Percentiles rank a stretch among this genome's conserved stretches.
phyloP scores from a whole-genome alignment of 2,888 invertebrate genomes.

The Micropterix aruncella region DNA sequence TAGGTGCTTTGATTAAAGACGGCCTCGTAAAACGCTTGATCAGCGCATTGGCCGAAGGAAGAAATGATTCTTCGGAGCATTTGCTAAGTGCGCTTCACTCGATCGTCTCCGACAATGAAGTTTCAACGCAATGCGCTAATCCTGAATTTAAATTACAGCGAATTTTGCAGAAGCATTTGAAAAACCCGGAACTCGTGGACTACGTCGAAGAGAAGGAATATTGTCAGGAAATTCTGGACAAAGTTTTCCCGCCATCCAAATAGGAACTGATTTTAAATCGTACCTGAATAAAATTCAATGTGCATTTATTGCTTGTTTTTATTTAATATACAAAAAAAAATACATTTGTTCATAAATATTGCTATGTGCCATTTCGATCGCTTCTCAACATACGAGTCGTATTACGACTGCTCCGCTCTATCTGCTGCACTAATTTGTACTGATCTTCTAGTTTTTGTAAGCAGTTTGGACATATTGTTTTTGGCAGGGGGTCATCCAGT shows the following conservation, averaged over 20 bases:
- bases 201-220: constrained; percentile 24
- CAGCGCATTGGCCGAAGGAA: not conserved
- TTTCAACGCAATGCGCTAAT: constrained; percentile 19
- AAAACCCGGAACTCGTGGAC: constrained; percentile 17
- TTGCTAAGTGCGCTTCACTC: not conserved
- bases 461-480: not conserved
- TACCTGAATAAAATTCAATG: no score
- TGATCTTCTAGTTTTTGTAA: not conserved
- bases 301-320: no score
- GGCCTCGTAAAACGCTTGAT: not conserved
- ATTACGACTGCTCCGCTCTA: no score
- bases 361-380: no score
- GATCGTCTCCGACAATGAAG: constrained; percentile 12
- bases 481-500: not conserved
- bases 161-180: constrained; percentile 18
- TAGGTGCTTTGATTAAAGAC: not conserved
- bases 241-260: not conserved
- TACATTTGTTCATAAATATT: no score
- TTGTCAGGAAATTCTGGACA: constrained; percentile 15
- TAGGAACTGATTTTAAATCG: no score
- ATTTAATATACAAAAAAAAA: no score
- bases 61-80: not conserved
- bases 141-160: constrained; percentile 17
- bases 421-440: not conserved
- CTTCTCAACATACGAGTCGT: no score